Evolutionary conservation across 2,113 vertebrate species (phyloP), one percentile per base, ranked within the genome.

Genomic region (Amblyopsis rosae): DNA sequence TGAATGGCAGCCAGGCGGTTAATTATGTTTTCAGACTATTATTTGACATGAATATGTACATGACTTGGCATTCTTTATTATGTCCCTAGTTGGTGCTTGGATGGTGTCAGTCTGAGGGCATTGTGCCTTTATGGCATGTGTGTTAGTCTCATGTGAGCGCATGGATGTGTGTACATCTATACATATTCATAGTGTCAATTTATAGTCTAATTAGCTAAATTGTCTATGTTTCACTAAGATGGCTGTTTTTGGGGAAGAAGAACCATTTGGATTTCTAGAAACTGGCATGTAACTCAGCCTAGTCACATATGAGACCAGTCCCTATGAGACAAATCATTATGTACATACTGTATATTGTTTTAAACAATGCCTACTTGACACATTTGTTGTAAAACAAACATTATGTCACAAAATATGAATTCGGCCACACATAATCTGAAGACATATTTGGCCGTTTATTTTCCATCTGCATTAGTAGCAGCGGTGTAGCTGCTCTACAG

Each of bases 21-120:
- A 80, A 75, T 83, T 51, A 41, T 61, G 81, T 49, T 68, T 72
- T 59, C 64, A 63, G 59, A 72, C 67, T 63, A 57, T 72, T 67
- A 58, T 71, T 82, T 73, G 69, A 53, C 57, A 61, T 75, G 47
- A 65, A 78, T 70, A 78, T 70, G 66, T 11, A 5, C 19, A 49
- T 75, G 56, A 71, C 67, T 2, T 26, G 12, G 62, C 77, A 75
- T 19, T 51, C 71, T 76, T 66, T 66, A 62, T 69, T 66, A 69
- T 48, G 59, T 69, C 48, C 3, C 9, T 16, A 13, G 10, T 47
- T 6, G 1, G 12, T 75, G 26, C 47, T 55, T 19, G 6, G 45
- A 70, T 67, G 11, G 26, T 68, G 35, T 48, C 26, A 26, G 26
- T 26, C 26, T 26, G 35, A 32, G 26, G 13, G 50, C 26, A 46